Conservation (phyloP, 92 coral and sea anemone genomes). For the Palythoa heliodiscus region DNA sequence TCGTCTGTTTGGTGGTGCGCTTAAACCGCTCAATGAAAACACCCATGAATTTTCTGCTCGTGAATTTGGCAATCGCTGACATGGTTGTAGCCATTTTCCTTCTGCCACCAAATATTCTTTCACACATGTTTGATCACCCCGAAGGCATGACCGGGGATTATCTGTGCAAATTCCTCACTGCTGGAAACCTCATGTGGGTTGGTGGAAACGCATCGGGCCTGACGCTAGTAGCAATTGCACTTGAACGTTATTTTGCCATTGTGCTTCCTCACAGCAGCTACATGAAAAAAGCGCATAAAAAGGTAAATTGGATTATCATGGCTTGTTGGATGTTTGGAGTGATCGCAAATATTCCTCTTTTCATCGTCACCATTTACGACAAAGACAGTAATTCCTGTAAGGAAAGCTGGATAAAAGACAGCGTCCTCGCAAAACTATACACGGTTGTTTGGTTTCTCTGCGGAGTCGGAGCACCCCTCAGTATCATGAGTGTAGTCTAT, state of each 20-base stretch:
- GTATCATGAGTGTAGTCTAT: slow-evolving; percentile 44
- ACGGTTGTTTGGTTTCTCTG: slow-evolving; percentile 53
- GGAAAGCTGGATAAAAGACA: slow-evolving; percentile 50
- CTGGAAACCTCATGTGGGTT: slow-evolving; percentile 67
- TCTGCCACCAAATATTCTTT: slow-evolving; percentile 47
- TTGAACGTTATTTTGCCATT: slow-evolving; percentile 57
- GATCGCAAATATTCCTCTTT: slow-evolving; percentile 53
- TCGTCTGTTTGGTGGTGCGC: slow-evolving; percentile 35
- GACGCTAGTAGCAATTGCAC: slow-evolving; percentile 54
- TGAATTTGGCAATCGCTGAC: slow-evolving; percentile 59
- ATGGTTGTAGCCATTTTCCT: slow-evolving; percentile 55
- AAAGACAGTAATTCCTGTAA: slow-evolving; percentile 37
- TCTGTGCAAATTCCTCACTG: slow-evolving; percentile 59
- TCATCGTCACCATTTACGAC: slow-evolving; percentile 55
- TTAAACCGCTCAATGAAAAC: slow-evolving; percentile 41
- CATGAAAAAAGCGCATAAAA: background rate
- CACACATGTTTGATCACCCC: slow-evolving; percentile 44
- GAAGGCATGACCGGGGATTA: slow-evolving; percentile 43
- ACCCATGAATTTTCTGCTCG: slow-evolving; percentile 52
- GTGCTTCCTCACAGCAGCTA: slow-evolving; percentile 25
- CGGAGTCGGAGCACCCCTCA: slow-evolving; percentile 48
- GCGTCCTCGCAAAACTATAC: slow-evolving; percentile 46
- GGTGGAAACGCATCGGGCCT: slow-evolving; percentile 66
- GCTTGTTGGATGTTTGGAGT: slow-evolving; percentile 54
- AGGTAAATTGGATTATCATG: slow-evolving; percentile 29